These are phyloP conservation scores for Tachycineta bicolor DNA, from an alignment of 2,113 vertebrate genomes.

Conservation along the genomic window DNA sequence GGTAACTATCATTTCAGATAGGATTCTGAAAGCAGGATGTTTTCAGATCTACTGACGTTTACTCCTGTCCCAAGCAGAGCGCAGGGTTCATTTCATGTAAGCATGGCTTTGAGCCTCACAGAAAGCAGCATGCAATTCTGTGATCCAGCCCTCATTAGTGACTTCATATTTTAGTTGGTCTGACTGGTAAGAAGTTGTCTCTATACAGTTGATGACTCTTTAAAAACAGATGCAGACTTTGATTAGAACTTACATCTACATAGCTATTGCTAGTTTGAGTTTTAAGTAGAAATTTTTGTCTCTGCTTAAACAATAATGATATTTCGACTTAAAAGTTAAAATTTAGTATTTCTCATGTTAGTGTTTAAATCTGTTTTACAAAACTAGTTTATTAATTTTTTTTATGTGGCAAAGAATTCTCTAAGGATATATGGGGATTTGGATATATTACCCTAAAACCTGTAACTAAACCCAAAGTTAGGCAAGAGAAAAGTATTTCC, in stretches of 20 bases:
- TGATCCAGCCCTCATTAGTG: not conserved
- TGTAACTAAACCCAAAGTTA: not conserved
- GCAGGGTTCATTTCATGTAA: not conserved
- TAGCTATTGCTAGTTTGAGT: not conserved
- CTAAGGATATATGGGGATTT: not conserved
- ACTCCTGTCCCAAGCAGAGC: not conserved
- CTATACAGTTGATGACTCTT: not conserved
- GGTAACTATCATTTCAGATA: not conserved
- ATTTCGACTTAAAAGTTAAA: not conserved
- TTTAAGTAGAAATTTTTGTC: not conserved
- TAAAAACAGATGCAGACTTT: not conserved
- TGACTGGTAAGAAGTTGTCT: not conserved
- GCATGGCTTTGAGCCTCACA: not conserved
- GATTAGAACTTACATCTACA: not conserved
- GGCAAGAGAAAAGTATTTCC: not conserved
- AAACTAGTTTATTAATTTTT: not conserved
- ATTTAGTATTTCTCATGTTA: not conserved
- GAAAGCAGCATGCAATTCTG: not conserved
- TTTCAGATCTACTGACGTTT: not conserved
- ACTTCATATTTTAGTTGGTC: not conserved
- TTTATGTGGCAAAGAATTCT: not conserved
- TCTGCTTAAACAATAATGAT: not conserved
- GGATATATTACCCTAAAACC: not conserved
- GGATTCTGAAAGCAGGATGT: not conserved
- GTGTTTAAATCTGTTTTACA: not conserved